Evolutionary conservation across 2,888 invertebrate species (phyloP), one percentile per base, ranked within the genome.

Genomic region (Yponomeuta malinellus): DNA sequence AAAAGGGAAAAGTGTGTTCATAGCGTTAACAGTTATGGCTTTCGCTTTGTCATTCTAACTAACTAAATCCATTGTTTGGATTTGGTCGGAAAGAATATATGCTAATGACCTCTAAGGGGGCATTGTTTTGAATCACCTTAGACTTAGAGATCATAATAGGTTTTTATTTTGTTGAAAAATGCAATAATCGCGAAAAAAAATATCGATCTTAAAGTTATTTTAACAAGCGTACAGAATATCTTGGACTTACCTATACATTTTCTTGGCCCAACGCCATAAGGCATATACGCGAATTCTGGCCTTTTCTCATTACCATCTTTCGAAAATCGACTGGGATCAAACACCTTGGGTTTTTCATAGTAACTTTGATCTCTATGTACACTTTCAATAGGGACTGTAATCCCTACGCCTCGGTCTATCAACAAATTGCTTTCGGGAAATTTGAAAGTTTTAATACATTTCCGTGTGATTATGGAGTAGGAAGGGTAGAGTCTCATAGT

Each of bases 211-310:
- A 37, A 2, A 37, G 2, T 37, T 5, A 37, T 37, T 23, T 23
- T 23, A 23, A 23, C 23, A 23, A 23, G 23, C 23, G 23, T 23
- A 23, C 23, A 5, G 33, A 33, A 33, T 33, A 33, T 33, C 33
- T 43, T 43, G 43, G 70, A 78, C 88, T 86, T 78, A 92, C 91
- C 90, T 74, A 89, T 79, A 75, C 91, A 92, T 81, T 87, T 90
- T 71, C 89, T 86, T 43, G 90, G 90, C 67, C 92, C 92, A 15
- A 83, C 85, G 63, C 92, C 91, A 75, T 90, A 92, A 6, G 92
- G 90, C 71, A 91, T 77, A 77, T 83, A 91, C 0, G 85, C 76
- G 72, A 82, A 84, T 69, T 82, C 79, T 72, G 84, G 82, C 33
- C 77, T 79, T 0, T 78, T 75, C 0, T 80, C 74, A 48, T 76